phyloP scores from a whole-genome alignment of 2,888 invertebrate genomes.

The Ditula angustiorana region DNA sequence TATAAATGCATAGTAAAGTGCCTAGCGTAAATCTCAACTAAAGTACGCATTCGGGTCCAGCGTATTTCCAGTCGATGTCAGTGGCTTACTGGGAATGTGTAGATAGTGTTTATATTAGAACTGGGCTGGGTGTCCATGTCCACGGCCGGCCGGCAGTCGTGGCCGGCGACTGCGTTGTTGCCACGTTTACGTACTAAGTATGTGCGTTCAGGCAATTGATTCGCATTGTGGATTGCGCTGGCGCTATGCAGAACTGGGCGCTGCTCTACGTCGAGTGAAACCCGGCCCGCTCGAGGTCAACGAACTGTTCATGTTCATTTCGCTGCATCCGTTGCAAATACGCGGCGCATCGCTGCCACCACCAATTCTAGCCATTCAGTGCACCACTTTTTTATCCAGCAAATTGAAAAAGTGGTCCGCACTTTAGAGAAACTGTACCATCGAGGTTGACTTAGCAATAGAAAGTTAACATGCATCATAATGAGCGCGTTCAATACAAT shows the following conservation, averaged over 20 bases:
- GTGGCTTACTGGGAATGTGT: constrained; percentile 37
- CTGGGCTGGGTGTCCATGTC: constrained; percentile 34
- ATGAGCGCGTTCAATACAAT: constrained; percentile 45
- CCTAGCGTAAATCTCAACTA: no score
- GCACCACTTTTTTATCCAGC: constrained; percentile 71
- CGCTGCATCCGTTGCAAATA: constrained; percentile 85
- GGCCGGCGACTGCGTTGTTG: constrained; percentile 51
- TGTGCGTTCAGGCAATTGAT: constrained; percentile 56
- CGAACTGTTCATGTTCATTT: constrained; percentile 84
- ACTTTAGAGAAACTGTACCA: constrained; percentile 67
- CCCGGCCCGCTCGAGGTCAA: constrained; percentile 79
- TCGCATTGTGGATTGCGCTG: constrained; percentile 54
- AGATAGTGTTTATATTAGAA: constrained; percentile 38
- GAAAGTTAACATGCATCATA: constrained; percentile 60
- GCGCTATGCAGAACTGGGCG: constrained; percentile 47
- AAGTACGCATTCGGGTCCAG: constrained; percentile 21
- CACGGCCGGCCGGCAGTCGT: constrained; percentile 20
- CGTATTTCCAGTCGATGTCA: constrained; percentile 35
- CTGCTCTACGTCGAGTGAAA: constrained; percentile 81
- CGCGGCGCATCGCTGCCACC: constrained; percentile 74
- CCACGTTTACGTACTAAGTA: constrained; percentile 57
- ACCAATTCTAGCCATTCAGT: constrained; percentile 75
- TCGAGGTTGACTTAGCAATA: constrained; percentile 60
- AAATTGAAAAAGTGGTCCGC: constrained; percentile 69
- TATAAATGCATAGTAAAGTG: neutral